Percentiles rank a stretch among this genome's conserved stretches.
phyloP scores from a whole-genome alignment of 2,888 invertebrate species.

The Amorpha juglandis region DNA sequence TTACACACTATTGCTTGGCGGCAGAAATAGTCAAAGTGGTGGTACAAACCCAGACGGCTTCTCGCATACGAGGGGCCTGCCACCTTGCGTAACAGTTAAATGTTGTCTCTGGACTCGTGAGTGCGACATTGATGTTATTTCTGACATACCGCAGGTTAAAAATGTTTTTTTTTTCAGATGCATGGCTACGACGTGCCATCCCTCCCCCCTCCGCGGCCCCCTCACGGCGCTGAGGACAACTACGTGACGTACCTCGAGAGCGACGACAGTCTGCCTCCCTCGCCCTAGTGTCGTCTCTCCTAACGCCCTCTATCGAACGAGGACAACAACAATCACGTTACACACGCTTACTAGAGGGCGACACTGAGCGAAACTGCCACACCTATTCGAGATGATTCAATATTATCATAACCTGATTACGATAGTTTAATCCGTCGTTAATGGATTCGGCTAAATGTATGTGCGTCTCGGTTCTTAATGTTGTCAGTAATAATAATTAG shows the following conservation, averaged over 20 bases:
- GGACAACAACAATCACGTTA: not conserved
- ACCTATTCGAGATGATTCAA: not conserved
- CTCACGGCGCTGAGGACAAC: conserved; percentile 90
- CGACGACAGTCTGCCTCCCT: conserved; percentile 91
- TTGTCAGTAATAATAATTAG: no score
- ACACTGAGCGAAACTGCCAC: conserved; percentile 27
- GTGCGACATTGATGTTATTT: no score
- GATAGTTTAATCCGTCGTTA: not conserved
- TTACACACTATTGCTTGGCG: no score
- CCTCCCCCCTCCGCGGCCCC: conserved; percentile 84
- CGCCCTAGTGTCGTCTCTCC: conserved; percentile 86
- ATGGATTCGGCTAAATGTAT: conserved; percentile 4
- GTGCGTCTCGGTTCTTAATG: not conserved
- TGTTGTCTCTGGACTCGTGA: no score
- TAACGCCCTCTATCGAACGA: conserved; percentile 49
- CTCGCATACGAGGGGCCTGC: no score
- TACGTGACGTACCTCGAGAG: conserved; percentile 97
- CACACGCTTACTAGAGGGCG: conserved; percentile 30
- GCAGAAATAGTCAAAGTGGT: no score
- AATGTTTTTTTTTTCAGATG: conserved; percentile 88
- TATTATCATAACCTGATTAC: not conserved
- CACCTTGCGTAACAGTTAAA: no score
- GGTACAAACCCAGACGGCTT: no score
- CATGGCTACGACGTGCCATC: conserved; percentile 93
- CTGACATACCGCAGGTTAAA: no score